A percentile compares a stretch with the other conserved stretches of the same genome.
Evolutionary conservation across 2,797 vertebrate species (phyloP).

Genomic region (Taenioides sp.): DNA sequence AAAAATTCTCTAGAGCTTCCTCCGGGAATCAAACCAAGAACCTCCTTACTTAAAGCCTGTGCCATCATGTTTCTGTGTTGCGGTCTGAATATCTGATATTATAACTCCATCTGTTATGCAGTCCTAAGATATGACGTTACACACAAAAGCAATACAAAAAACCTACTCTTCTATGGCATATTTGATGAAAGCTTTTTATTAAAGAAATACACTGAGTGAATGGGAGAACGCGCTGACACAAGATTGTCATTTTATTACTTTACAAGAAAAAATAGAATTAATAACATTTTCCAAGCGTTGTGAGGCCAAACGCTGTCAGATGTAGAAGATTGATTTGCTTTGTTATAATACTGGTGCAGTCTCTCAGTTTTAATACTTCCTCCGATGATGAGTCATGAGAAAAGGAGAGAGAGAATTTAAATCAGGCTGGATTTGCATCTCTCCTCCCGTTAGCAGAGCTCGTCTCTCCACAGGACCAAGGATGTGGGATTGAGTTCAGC

Average conservation of each 20-base stretch:
- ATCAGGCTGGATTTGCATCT: constrained; percentile 46
- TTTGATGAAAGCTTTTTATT: constrained; percentile 51
- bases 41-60: background rate
- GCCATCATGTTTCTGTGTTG: background rate
- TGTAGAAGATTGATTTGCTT: constrained; percentile 53
- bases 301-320: constrained; percentile 36
- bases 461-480: constrained; percentile 37
- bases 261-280: constrained; percentile 24
- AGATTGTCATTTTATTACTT: constrained; percentile 34
- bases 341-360: constrained; percentile 16
- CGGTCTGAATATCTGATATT: background rate
- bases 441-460: constrained; percentile 34
- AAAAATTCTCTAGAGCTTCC: no score
- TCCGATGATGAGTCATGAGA: constrained; percentile 60
- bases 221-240: constrained; percentile 28
- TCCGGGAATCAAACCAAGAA: background rate
- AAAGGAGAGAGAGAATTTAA: constrained; percentile 66
- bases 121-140: constrained; percentile 12
- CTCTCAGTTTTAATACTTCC: constrained; percentile 43
- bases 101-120: background rate
- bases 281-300: constrained; percentile 36
- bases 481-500: constrained; percentile 52
- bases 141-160: constrained; percentile 40
- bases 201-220: constrained; percentile 28
- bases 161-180: constrained; percentile 31